phyloP scores from a whole-genome alignment of 2,888 invertebrate species.

The Neoaliturus tenellus region DNA sequence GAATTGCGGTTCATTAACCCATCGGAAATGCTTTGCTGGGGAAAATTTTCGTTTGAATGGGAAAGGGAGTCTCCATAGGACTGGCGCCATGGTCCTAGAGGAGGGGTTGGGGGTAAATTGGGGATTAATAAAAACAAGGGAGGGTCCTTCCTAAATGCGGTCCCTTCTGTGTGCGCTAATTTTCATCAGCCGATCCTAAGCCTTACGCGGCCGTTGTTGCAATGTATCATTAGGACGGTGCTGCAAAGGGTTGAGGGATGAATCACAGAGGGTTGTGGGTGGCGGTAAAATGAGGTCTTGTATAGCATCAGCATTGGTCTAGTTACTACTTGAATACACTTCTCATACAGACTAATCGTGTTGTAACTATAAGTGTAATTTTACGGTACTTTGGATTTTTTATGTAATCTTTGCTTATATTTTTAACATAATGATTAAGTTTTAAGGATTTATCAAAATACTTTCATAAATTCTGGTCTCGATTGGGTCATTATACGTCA shows the following conservation, averaged over 20 bases:
- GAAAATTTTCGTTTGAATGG: constrained; percentile 7
- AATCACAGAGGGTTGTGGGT: no score
- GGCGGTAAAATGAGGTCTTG: no score
- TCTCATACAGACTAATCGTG: no score
- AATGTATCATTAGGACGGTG: background rate
- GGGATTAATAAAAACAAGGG: constrained; percentile 17
- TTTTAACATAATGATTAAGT: no score
- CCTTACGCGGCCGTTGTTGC: background rate
- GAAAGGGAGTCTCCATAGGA: background rate
- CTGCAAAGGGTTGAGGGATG: background rate
- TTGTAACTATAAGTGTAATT: no score
- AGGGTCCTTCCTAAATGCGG: constrained; percentile 1
- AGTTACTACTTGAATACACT: no score
- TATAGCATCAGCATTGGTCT: no score
- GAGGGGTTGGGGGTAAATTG: background rate
- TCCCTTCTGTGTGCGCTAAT: background rate
- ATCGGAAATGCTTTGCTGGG: background rate
- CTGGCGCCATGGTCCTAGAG: background rate
- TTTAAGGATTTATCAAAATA: no score
- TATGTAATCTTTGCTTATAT: no score
- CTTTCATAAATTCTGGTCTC: no score
- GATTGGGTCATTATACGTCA: no score
- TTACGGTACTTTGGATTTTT: no score
- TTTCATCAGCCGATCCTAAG: background rate
- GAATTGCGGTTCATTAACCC: constrained; percentile 7